Percentiles rank a stretch among this genome's conserved stretches.
Evolutionary conservation across 2,888 invertebrate species (phyloP).

Genomic region (Ganaspis brasiliensis): DNA sequence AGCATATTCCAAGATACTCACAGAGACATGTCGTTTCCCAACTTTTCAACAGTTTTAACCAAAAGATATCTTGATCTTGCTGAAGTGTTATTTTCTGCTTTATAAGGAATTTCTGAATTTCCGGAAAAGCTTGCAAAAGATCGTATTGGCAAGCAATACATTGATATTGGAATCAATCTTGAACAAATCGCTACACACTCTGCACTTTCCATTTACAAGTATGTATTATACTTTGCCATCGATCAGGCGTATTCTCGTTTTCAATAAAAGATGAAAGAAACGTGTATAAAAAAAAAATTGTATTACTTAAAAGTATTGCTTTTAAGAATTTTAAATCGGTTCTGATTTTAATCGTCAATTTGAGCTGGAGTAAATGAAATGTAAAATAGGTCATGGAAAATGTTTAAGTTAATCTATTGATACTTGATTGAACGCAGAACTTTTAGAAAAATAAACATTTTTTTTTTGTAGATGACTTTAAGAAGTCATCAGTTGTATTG

Average conservation of each 20-base stretch:
- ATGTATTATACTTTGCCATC: constrained; percentile 2
- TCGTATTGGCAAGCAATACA: background rate
- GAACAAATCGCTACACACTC: constrained; percentile 14
- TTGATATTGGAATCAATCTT: constrained; percentile 33
- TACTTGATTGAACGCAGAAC: too few species aligned
- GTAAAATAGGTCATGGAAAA: too few species aligned
- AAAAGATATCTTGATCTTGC: background rate
- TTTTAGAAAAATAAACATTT: too few species aligned
- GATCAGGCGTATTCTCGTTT: background rate
- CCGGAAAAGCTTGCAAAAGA: constrained; percentile 33
- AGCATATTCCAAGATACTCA: constrained; percentile 68
- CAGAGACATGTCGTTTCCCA: background rate
- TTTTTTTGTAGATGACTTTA: too few species aligned
- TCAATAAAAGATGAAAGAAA: background rate
- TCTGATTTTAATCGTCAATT: background rate
- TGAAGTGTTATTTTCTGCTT: background rate
- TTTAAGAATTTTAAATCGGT: background rate
- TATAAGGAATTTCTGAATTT: background rate
- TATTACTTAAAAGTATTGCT: too few species aligned
- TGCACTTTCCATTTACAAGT: constrained; percentile 9
- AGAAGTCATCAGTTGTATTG: too few species aligned
- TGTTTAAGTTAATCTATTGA: too few species aligned
- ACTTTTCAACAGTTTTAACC: background rate
- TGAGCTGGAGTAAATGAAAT: too few species aligned
- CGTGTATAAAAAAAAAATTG: too few species aligned